Evolutionary conservation across 2,888 invertebrate genomes (phyloP), one percentile per base, ranked within the genome.

Genomic region (Caenorhabditis angaria): DNA sequence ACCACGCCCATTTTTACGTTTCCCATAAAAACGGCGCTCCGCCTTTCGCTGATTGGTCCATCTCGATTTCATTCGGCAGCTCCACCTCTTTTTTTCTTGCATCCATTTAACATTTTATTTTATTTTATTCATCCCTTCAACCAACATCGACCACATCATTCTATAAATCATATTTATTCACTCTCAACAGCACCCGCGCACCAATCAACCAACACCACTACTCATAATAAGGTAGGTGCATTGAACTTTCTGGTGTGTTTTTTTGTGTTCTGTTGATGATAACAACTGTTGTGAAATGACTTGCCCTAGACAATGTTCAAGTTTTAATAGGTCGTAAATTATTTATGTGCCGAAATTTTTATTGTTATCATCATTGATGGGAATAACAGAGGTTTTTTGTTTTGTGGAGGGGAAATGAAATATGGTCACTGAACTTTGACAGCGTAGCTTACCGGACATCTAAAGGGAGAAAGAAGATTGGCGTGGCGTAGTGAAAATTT

Each of bases 41-140:
- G 69, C 69, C 69, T 69, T 48, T 68, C 62, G 54, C 51, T 64
- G 48, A 69, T 69, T 69, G 69, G 69, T 64, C 61, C 61, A 41
- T 41, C 41, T 41, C 41, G 41, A 41, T 41, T 41, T 41, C 41
- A 41, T 41, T 41, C 41, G 14, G 18, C 41, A 41, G 41, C 41
- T 41, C 41, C 41, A 41, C 41, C 41, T 41, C 41, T 41, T 41
- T 14, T 18, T 18, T 41, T n/a, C n/a, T n/a, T n/a, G n/a, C 8
- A 41, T 41, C 18, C 41, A 41, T 41, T 41, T 41, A 12, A 41
- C 10, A 12, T 18, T 41, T 32, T 32, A 41, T 41, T 41, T 18
- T 41, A 41, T 18, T n/a, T n/a, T 12, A 14, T 18, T 18, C 18
- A 41, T 41, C 41, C 18, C 10, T 14, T 18, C 41, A 41, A 6